Base-by-base conservation (phyloP, 2,113 vertebrate species). In the Actinemys pallida region DNA sequence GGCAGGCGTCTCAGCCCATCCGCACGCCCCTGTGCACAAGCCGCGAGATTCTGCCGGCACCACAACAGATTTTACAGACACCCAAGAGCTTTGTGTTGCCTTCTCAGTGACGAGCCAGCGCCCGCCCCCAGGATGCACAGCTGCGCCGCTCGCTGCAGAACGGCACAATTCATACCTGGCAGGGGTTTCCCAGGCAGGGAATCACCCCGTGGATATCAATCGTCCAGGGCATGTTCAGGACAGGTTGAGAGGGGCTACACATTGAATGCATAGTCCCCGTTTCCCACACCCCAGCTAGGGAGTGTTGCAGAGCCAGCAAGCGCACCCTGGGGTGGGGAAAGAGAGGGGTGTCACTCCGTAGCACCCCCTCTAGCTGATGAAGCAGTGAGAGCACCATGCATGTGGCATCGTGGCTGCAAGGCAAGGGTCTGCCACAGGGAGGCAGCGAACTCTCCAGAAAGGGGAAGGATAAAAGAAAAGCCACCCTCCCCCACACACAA, bases 11-110 rank as follows among this genome's bases (percentile, higher is more conserved):
- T 72, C n/a, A 20, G 49, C 83, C 20, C 42, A 19, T 62, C 59
- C 45, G 39, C 57, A 84, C 0, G 0, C 0, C 10, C 0, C 0
- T 0, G 4, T n/a, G 35, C 56, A 59, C 90, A 91, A 92, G 49
- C 56, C 49, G 27, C 89, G 47, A 88, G 27, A 83, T 7, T 14
- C 25, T 27, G 10, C 81, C 57, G 1, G 3, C 3, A 3, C 8
- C 22, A 9, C 3, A 39, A 10, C 65, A 72, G 35, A 39, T 22
- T 22, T 39, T 72, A 39, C 14, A 89, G 54, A 50, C 81, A 0
- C 1, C 10, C 19, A 29, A 96, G 29, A 90, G 29, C 49, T 59
- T 31, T 29, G 54, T 16, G 72, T 62, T 78, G 6, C 82, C 79
- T 12, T n/a, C 81, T 29, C 50, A 52, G 42, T 52, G 54, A 17